These are phyloP conservation scores for Myoxocephalus aenaeus DNA, from an alignment of 2,797 vertebrate species.

Conservation along the genomic window DNA sequence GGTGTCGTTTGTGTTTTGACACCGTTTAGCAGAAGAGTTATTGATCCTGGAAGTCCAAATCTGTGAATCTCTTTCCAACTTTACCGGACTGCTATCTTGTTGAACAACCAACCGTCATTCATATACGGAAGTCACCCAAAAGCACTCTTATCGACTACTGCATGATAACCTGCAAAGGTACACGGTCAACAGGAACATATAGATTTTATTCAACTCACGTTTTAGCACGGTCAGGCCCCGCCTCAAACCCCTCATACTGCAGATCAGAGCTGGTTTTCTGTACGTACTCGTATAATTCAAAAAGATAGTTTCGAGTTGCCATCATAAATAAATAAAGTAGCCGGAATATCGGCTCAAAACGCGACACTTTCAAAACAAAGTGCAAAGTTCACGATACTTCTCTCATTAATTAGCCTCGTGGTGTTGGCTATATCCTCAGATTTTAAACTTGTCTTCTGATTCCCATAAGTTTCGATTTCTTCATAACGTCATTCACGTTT, in stretches of 20 bases:
- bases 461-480: slow-evolving; percentile 31
- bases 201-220: slow-evolving; percentile 58
- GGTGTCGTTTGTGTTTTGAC: too few relatives aligned
- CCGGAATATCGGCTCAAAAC: background rate
- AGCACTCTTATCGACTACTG: background rate
- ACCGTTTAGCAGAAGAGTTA: too few relatives aligned
- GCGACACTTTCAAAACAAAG: background rate
- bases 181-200: background rate
- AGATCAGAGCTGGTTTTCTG: rapidly evolving
- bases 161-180: background rate
- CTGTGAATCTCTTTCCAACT: too few relatives aligned
- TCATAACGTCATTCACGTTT: background rate
- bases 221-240: slow-evolving; percentile 59
- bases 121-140: background rate
- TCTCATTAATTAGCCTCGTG: rapidly evolving
- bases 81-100: too few relatives aligned
- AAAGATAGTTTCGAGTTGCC: slow-evolving; percentile 51
- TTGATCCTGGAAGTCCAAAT: too few relatives aligned
- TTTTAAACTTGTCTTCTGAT: rapidly evolving
- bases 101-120: background rate
- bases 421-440: rapidly evolving
- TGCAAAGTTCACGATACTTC: background rate
- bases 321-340: slow-evolving; percentile 23
- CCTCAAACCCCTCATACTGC: slow-evolving; percentile 19
- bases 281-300: slow-evolving; percentile 44